Percentiles rank a stretch among this genome's conserved stretches.
Conservation (phyloP, 2,797 vertebrate species). For the Peromyscus aztecus region DNA sequence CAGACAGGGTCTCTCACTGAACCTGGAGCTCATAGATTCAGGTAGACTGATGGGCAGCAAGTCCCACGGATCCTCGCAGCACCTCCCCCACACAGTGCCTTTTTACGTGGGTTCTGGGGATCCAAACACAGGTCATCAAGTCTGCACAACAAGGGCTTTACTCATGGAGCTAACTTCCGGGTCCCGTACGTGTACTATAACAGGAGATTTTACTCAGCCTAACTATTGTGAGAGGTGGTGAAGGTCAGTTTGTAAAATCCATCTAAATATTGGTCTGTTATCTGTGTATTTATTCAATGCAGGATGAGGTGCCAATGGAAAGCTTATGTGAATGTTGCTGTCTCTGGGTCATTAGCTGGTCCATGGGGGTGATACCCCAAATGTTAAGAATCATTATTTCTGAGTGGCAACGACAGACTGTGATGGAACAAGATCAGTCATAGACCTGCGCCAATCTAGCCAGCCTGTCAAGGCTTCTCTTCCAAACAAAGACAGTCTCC, state of each 20-base stretch:
- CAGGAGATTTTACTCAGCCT: neutral
- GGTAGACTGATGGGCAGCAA: neutral
- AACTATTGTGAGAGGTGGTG: neutral
- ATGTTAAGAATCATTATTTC: too few species aligned
- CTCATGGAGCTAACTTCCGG: neutral
- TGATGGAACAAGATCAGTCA: neutral
- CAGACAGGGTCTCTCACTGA: neutral
- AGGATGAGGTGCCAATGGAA: neutral
- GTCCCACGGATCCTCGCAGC: neutral
- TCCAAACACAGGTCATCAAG: neutral
- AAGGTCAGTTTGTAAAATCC: conserved; percentile 18
- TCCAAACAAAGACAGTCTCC: conserved; percentile 65
- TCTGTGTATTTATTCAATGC: neutral
- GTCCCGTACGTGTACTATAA: neutral
- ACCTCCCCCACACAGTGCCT: accelerated
- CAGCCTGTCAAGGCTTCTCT: conserved; percentile 41
- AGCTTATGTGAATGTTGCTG: neutral
- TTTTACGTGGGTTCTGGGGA: neutral
- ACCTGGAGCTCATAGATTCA: neutral
- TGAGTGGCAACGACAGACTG: neutral
- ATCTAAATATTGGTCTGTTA: neutral
- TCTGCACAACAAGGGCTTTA: neutral
- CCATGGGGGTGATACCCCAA: neutral
- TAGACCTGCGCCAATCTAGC: neutral
- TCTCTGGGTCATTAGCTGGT: neutral